phyloP scores from a whole-genome alignment of 2,888 invertebrate species.

The Cerceris rybyensis region DNA sequence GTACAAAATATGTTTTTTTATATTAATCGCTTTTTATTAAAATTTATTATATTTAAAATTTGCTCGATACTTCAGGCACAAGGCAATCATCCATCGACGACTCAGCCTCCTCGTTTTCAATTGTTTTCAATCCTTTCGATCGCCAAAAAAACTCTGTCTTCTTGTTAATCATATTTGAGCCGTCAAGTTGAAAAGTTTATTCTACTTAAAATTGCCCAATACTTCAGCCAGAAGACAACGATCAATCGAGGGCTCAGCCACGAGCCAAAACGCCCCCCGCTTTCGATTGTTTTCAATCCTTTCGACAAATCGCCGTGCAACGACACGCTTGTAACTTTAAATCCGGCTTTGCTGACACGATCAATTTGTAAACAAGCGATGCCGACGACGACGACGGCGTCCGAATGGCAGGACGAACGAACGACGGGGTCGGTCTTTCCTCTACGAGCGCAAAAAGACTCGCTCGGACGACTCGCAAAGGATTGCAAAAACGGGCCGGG shows the following conservation, averaged over 20 bases:
- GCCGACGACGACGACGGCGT: slow-evolving; percentile 12
- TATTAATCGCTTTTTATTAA: no score
- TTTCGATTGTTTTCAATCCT: not conserved
- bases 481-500: slow-evolving; percentile 66
- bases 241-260: not conserved
- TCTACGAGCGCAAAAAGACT: slow-evolving; percentile 46
- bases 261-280: not conserved
- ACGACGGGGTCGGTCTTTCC: slow-evolving; percentile 13
- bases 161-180: no score
- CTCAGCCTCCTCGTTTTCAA: no score
- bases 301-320: slow-evolving; percentile 35
- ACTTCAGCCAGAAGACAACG: no score
- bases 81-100: no score
- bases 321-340: slow-evolving; percentile 11
- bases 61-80: slow-evolving; percentile 14
- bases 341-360: slow-evolving; percentile 44
- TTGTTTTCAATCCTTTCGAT: no score
- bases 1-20: no score
- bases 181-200: no score
- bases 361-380: slow-evolving; percentile 67
- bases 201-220: no score
- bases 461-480: slow-evolving; percentile 49
- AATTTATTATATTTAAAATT: slow-evolving; percentile 20
- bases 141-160: no score
- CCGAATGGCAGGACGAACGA: not conserved